A percentile compares a stretch with the other conserved stretches of the same genome.
phyloP scores from a whole-genome alignment of 2,888 invertebrate species.

The Doris montereyensis region DNA sequence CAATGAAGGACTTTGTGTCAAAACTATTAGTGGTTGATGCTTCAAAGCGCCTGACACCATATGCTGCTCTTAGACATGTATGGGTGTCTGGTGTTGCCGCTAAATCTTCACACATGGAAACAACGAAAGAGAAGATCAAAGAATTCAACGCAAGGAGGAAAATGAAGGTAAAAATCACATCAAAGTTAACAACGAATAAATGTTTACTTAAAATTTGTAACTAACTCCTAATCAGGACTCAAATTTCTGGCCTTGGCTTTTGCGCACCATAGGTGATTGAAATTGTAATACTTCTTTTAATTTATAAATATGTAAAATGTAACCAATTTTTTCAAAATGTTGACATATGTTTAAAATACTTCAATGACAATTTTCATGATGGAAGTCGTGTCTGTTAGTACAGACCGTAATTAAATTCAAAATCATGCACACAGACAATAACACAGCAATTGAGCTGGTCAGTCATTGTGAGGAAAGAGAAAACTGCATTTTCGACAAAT shows the following conservation, averaged over 20 bases:
- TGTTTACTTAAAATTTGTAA: no score
- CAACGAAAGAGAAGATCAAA: slow-evolving; percentile 66
- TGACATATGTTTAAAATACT: no score
- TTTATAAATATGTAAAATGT: not conserved
- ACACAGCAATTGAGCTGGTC: no score
- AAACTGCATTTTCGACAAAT: no score
- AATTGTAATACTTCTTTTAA: not conserved
- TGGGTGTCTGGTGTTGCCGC: slow-evolving; percentile 68
- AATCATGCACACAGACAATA: no score
- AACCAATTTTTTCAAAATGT: not conserved
- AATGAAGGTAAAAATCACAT: slow-evolving; percentile 60
- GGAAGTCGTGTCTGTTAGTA: no score
- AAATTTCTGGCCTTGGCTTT: no score
- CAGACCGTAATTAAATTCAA: no score
- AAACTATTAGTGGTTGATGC: slow-evolving; percentile 62
- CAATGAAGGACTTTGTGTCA: slow-evolving; percentile 62
- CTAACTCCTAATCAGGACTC: no score
- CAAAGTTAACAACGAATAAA: not conserved
- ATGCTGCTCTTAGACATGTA: slow-evolving; percentile 63
- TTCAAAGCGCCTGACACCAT: slow-evolving; percentile 61
- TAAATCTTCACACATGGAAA: slow-evolving; percentile 60
- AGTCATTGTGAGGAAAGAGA: no score
- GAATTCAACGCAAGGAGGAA: slow-evolving; percentile 69
- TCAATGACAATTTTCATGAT: no score
- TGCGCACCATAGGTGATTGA: not conserved